Conservation (phyloP, 2,888 invertebrate genomes). For the Polydrusus cervinus region DNA sequence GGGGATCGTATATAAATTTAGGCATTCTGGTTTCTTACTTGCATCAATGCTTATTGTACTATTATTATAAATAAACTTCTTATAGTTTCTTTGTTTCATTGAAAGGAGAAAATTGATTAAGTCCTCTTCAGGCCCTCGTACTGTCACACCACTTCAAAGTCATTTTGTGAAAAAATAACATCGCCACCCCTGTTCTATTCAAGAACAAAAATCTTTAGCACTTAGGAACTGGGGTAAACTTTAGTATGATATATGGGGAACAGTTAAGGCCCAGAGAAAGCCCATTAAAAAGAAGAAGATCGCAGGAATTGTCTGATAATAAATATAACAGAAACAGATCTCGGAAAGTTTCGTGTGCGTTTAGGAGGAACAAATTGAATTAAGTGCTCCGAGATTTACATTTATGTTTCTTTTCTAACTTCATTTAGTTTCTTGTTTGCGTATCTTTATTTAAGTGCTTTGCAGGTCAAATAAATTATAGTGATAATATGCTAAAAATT, state of each 20-base stretch:
- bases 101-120: no score
- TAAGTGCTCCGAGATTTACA: slow-evolving; percentile 52
- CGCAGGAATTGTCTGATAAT: slow-evolving; percentile 52
- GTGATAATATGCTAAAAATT: not conserved
- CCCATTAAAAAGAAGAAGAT: slow-evolving; percentile 52
- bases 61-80: no score
- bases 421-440: slow-evolving; percentile 46
- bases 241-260: slow-evolving; percentile 54
- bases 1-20: no score
- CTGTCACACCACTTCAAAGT: no score
- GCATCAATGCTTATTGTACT: no score
- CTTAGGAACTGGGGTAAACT: slow-evolving; percentile 48
- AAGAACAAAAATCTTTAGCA: slow-evolving; percentile 45
- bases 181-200: slow-evolving; percentile 27
- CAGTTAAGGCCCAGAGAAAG: slow-evolving; percentile 51
- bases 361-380: slow-evolving; percentile 53
- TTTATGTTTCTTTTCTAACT: slow-evolving; percentile 50
- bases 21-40: no score
- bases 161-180: no score
- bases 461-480: slow-evolving; percentile 20
- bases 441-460: slow-evolving; percentile 45
- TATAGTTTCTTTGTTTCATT: no score
- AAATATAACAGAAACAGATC: slow-evolving; percentile 53
- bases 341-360: slow-evolving; percentile 51
- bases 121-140: not conserved